Evolutionary conservation across 92 coral and sea anemone species (phyloP).

Genomic region (Plumapathes pennacea): DNA sequence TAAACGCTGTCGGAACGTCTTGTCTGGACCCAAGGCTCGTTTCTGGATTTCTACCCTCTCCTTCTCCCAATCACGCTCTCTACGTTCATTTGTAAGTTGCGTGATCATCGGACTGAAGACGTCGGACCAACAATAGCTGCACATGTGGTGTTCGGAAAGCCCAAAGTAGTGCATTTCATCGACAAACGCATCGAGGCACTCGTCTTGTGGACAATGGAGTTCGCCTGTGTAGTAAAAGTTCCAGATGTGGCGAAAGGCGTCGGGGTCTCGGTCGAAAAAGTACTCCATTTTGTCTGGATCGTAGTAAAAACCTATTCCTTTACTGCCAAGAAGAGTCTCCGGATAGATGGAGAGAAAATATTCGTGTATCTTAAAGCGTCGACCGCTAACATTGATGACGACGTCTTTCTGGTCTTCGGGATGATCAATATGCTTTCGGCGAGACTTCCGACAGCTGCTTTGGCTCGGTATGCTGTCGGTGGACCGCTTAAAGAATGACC

Average conservation of each 20-base stretch:
- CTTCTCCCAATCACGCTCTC: slow-evolving; percentile 26
- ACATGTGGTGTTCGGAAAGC: slow-evolving; percentile 47
- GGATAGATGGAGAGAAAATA: slow-evolving; percentile 71
- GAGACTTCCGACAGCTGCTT: slow-evolving; percentile 16
- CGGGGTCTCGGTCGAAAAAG: slow-evolving; percentile 86
- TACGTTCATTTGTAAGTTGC: slow-evolving; percentile 22
- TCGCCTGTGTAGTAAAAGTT: slow-evolving; percentile 74
- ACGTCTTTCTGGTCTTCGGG: slow-evolving; percentile 54
- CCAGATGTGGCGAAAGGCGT: slow-evolving; percentile 78
- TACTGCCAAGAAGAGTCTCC: slow-evolving; percentile 66
- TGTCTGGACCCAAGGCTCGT: slow-evolving; percentile 25
- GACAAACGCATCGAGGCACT: slow-evolving; percentile 62
- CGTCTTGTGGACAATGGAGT: slow-evolving; percentile 78
- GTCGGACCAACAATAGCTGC: slow-evolving; percentile 73
- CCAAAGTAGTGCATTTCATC: slow-evolving; percentile 75
- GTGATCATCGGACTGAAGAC: slow-evolving; percentile 50
- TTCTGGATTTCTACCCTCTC: slow-evolving; percentile 11
- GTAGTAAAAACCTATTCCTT: slow-evolving; percentile 40
- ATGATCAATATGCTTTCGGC: slow-evolving; percentile 51
- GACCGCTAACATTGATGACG: slow-evolving; percentile 68
- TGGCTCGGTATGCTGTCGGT: slow-evolving; percentile 30
- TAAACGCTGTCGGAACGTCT: slow-evolving; percentile 44
- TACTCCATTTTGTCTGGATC: slow-evolving; percentile 48
- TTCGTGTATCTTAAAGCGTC: slow-evolving; percentile 61
- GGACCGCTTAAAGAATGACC: slow-evolving; percentile 31